A percentile compares a stretch with the other conserved stretches of the same genome.
These are phyloP conservation scores for Harpegnathos saltator DNA, from an alignment of 1,140 invertebrate genomes.

Conservation along the genomic window DNA sequence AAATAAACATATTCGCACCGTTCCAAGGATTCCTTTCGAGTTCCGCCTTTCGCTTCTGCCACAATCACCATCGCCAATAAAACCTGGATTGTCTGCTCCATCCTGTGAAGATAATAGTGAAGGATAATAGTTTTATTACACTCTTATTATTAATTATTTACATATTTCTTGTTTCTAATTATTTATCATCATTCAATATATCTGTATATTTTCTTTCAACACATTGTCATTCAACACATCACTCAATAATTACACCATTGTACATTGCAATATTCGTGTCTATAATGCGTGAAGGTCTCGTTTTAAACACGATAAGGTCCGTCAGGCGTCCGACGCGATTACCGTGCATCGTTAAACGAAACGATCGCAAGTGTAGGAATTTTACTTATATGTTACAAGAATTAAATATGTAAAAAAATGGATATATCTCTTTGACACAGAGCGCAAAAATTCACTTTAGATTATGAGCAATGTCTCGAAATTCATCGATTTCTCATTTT, in stretches of 20 bases:
- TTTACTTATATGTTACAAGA: too few species aligned
- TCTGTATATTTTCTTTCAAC: too few species aligned
- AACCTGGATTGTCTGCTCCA: slow-evolving; percentile 4
- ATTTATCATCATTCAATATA: too few species aligned
- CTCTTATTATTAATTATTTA: background rate
- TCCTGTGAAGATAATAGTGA: background rate
- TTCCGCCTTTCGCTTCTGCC: background rate
- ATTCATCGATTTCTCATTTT: too few species aligned
- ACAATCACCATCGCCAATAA: background rate
- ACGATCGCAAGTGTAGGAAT: background rate
- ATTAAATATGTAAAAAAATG: too few species aligned
- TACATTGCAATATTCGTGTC: background rate
- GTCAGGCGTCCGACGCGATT: too few species aligned
- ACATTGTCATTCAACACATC: too few species aligned
- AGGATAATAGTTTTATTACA: background rate
- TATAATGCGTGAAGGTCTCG: slow-evolving; percentile 9
- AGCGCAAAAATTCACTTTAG: too few species aligned
- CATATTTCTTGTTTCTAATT: background rate
- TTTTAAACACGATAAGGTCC: background rate
- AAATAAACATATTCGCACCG: background rate
- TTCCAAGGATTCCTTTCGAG: background rate
- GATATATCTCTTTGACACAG: too few species aligned
- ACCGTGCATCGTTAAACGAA: background rate
- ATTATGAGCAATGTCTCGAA: too few species aligned
- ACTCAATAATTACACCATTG: too few species aligned